Evolutionary conservation across 2,797 vertebrate genomes (phyloP), one percentile per base, ranked within the genome.

Genomic region (Scyliorhinus canicula): DNA sequence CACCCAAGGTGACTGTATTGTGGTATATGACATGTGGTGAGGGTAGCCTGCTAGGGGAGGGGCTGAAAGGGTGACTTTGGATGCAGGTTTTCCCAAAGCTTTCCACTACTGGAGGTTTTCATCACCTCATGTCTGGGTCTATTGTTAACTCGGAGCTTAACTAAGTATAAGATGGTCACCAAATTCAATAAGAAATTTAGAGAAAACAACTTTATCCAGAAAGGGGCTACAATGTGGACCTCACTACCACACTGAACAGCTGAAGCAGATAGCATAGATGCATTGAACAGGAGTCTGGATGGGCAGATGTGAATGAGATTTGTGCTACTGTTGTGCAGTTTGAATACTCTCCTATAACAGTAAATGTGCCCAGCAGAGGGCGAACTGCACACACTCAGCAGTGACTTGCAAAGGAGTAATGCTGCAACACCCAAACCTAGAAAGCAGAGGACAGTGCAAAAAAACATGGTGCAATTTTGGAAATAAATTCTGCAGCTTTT

Each of bases 331-430:
- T 40, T n/a, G 35, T 26, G 60, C 57, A 40, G 8, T 63, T 24
- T 91, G 57, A 63, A 40, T 91, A 55, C 3, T 63, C 16, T 91
- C 21, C 88, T 63, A 8, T 44, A 91, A 11, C 60, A 91, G 60
- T 65, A 26, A 40, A 16, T 44, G 19, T 44, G n/a, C 24, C 88
- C 88, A 91, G 88, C 60, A 91, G 88, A 91, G 88, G 88, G 88
- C n/a, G 21, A 65, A 19, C 40, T 65, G 21, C 11, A 91, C 21
- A 40, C 88, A 91, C n/a, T 40, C n/a, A 21, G n/a, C 57, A 44
- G 88, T 65, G 60, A 44, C n/a, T 40, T 65, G 57, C 19, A 40
- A 63, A 63, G n/a, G 3, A 88, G 31, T 63, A 4, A 65, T 4
- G n/a, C 4, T 44, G n/a, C 79, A 82, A 82, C 19, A 82, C 44